Conservation (phyloP, 2,797 vertebrate species). For the Sphenopsis melanotis region DNA sequence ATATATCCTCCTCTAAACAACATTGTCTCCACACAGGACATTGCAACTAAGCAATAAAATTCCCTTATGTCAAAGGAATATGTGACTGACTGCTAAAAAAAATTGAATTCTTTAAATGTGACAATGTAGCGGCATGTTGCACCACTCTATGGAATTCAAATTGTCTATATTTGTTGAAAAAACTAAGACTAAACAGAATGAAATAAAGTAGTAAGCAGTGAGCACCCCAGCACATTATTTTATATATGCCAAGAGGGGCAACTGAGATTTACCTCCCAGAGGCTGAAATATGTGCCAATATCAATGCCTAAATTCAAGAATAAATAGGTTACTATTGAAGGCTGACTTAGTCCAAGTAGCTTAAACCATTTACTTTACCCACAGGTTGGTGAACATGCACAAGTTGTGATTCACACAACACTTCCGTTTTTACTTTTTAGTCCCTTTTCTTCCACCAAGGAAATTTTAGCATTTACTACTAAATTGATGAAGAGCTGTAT, state of each 20-base stretch:
- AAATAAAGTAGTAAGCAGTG: background rate
- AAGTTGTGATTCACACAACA: background rate
- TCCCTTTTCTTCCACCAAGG: background rate
- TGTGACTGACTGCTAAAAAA: background rate
- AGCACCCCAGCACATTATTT: background rate
- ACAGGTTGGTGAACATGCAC: background rate
- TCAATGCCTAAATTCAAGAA: background rate
- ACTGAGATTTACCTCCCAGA: background rate
- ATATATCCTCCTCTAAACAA: background rate
- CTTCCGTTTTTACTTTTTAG: background rate
- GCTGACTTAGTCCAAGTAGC: background rate
- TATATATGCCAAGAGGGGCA: background rate
- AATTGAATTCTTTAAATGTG: background rate
- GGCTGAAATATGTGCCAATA: background rate
- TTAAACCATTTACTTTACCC: background rate
- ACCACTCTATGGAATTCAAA: background rate
- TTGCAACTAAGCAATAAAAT: background rate
- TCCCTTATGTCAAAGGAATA: background rate
- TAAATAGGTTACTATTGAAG: background rate
- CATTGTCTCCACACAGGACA: background rate
- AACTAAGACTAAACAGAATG: background rate
- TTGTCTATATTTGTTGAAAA: background rate
- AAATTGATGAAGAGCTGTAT: background rate
- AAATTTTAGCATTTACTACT: background rate
- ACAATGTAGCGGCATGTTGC: background rate